Conservation (phyloP, 1,140 invertebrate genomes). For the Caerostris extrusa region DNA sequence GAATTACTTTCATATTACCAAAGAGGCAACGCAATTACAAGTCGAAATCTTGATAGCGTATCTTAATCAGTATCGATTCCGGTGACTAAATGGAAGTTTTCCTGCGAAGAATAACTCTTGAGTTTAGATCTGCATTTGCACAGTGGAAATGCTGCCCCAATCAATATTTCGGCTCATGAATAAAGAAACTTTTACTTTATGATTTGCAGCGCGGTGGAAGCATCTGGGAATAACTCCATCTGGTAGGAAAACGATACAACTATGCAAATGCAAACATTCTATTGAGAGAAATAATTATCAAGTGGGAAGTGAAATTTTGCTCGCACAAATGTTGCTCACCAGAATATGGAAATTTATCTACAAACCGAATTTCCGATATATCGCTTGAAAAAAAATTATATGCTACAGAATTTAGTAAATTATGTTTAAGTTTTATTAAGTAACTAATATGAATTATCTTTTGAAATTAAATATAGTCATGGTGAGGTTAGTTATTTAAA, state of each 20-base stretch:
- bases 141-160: not conserved
- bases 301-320: not conserved
- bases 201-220: not conserved
- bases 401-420: too few relatives aligned
- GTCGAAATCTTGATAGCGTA: not conserved
- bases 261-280: not conserved
- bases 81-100: not conserved
- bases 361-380: too few relatives aligned
- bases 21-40: not conserved
- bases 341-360: not conserved
- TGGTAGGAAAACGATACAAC: not conserved
- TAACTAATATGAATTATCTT: too few relatives aligned
- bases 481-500: too few relatives aligned
- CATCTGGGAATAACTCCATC: slow-evolving; percentile 26
- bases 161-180: not conserved
- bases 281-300: slow-evolving; percentile 9
- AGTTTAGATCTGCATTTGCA: slow-evolving; percentile 2
- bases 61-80: slow-evolving; percentile 24
- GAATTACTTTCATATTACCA: not conserved
- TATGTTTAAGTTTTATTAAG: too few relatives aligned
- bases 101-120: not conserved
- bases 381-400: too few relatives aligned
- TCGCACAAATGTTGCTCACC: not conserved
- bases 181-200: slow-evolving; percentile 5
- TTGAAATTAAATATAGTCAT: too few relatives aligned